Evolutionary conservation across 2,888 invertebrate genomes (phyloP).

Genomic region (Drosophila tanythrix): DNA sequence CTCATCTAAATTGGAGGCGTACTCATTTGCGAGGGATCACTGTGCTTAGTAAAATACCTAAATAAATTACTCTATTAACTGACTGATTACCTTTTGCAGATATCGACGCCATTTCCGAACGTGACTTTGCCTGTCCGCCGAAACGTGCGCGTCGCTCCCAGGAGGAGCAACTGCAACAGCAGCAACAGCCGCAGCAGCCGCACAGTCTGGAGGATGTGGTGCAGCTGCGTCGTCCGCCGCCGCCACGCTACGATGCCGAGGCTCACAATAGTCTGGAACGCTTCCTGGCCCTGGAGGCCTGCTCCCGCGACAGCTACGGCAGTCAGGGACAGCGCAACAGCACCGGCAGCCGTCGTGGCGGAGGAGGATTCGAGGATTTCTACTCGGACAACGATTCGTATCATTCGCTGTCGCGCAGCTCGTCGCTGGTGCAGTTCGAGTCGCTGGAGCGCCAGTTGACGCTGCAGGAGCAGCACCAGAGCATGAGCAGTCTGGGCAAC

Average conservation of each 20-base stretch:
- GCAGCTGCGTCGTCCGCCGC: conserved; percentile 63
- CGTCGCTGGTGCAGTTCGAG: conserved; percentile 93
- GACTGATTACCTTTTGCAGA: conserved; percentile 61
- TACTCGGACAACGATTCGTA: conserved; percentile 85
- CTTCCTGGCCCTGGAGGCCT: conserved; percentile 73
- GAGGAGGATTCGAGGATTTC: conserved; percentile 81
- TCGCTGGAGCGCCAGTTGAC: conserved; percentile 91
- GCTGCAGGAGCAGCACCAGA: conserved; percentile 84
- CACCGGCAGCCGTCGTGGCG: conserved; percentile 78
- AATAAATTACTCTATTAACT: neutral
- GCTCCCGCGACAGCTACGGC: conserved; percentile 73
- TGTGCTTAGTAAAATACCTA: neutral
- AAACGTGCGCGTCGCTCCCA: conserved; percentile 89
- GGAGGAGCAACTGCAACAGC: conserved; percentile 64
- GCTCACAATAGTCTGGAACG: conserved; percentile 77
- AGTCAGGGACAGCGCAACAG: conserved; percentile 74
- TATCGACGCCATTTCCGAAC: conserved; percentile 87
- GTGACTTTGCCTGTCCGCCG: conserved; percentile 91
- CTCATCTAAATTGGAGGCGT: neutral
- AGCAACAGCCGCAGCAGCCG: conserved; percentile 24
- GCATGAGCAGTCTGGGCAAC: conserved; percentile 82
- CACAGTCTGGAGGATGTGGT: conserved; percentile 71
- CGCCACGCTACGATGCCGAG: conserved; percentile 62
- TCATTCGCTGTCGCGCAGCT: conserved; percentile 90
- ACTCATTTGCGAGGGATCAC: neutral